Evolutionary conservation across 2,888 invertebrate genomes (phyloP).

Genomic region (Calliopum simillimum): DNA sequence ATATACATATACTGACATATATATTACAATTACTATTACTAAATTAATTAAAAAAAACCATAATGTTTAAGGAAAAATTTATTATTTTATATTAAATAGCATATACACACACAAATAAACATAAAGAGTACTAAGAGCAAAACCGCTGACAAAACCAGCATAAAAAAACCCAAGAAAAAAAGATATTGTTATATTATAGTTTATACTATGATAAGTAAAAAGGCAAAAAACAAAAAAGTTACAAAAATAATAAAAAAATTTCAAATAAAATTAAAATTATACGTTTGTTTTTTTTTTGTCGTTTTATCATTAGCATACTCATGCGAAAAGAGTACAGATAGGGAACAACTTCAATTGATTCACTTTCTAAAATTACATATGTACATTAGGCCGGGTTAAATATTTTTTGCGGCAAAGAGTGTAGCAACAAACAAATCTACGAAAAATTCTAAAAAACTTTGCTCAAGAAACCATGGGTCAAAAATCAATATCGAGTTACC

Average conservation of each 20-base stretch:
- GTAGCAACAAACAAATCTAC: too few species aligned
- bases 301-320: too few species aligned
- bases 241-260: conserved; percentile 44
- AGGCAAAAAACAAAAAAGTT: conserved; percentile 44
- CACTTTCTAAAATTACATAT: too few species aligned
- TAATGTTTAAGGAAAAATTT: conserved; percentile 13
- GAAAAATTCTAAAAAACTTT: too few species aligned
- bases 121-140: conserved; percentile 58
- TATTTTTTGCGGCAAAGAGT: too few species aligned
- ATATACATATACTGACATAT: conserved; percentile 39
- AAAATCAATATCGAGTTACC: too few species aligned
- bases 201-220: conserved; percentile 58
- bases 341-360: too few species aligned
- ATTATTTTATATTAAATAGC: background rate
- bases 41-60: conserved; percentile 26
- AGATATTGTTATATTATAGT: conserved; percentile 64
- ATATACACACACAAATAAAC: conserved; percentile 44
- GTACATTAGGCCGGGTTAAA: too few species aligned
- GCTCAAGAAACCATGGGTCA: too few species aligned
- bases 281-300: too few species aligned
- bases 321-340: too few species aligned
- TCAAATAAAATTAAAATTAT: conserved; percentile 39
- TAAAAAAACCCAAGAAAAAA: conserved; percentile 57
- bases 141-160: conserved; percentile 63
- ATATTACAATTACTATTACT: conserved; percentile 37